A percentile compares a stretch with the other conserved stretches of the same genome.
Evolutionary conservation across 2,797 vertebrate species (phyloP).

Genomic region (Nothura maculosa): DNA sequence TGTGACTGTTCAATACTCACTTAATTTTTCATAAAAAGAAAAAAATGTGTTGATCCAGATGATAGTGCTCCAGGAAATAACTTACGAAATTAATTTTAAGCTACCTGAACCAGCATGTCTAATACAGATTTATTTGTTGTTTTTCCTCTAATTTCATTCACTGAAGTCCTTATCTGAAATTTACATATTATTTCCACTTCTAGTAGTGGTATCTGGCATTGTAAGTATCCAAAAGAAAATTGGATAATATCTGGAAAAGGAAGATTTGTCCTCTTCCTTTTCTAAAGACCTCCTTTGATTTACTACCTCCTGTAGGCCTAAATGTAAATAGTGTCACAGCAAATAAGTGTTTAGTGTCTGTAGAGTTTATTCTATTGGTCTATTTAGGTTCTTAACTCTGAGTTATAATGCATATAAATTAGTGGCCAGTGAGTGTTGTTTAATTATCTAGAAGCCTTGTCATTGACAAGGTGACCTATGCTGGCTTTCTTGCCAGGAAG

Average conservation of each 20-base stretch:
- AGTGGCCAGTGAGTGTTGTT: constrained; percentile 68
- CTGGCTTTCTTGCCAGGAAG: constrained; percentile 54
- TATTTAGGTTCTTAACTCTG: constrained; percentile 59
- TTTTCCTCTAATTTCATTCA: not conserved
- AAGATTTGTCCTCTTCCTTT: not conserved
- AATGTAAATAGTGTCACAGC: constrained; percentile 67
- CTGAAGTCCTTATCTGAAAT: not conserved
- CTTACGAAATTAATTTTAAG: not conserved
- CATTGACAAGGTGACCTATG: constrained; percentile 42
- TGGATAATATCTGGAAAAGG: constrained; percentile 17
- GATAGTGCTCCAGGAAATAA: not conserved
- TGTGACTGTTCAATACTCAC: not conserved
- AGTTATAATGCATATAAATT: constrained; percentile 69
- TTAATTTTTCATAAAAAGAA: not conserved
- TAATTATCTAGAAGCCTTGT: constrained; percentile 62
- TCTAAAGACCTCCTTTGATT: constrained; percentile 36
- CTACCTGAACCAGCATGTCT: not conserved
- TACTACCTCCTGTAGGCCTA: constrained; percentile 38
- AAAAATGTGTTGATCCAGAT: not conserved
- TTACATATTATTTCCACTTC: not conserved
- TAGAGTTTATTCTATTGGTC: constrained; percentile 61
- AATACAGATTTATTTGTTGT: not conserved
- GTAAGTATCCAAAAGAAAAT: not conserved
- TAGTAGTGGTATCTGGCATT: not conserved
- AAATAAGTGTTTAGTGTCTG: constrained; percentile 72